Percentiles rank a stretch among this genome's conserved stretches.
These are phyloP conservation scores for Sisyra terminalis DNA, from an alignment of 2,888 invertebrate species.

Conservation along the genomic window DNA sequence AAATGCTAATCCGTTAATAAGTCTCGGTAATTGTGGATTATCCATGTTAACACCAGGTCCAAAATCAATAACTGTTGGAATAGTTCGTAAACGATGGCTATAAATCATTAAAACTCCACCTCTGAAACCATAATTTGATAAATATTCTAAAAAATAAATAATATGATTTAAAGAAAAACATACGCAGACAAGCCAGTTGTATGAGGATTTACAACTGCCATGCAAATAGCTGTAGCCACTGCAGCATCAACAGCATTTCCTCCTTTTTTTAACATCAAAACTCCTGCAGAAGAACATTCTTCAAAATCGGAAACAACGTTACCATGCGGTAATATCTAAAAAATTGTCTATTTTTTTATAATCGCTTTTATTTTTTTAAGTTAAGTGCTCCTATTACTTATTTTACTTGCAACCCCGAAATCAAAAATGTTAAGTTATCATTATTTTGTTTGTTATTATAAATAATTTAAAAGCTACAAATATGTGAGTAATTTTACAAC, in stretches of 20 bases:
- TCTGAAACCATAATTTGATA: conserved; percentile 36
- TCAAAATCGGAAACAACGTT: conserved; percentile 53
- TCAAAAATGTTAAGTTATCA: no score
- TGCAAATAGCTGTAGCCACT: conserved; percentile 54
- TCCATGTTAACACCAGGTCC: conserved; percentile 20
- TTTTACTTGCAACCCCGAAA: no score
- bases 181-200: conserved; percentile 64
- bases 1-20: conserved; percentile 38
- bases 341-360: no score
- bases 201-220: conserved; percentile 55
- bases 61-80: conserved; percentile 41
- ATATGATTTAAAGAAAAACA: conserved; percentile 17
- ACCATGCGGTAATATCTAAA: conserved; percentile 53
- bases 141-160: neutral
- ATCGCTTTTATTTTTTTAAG: no score
- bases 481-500: no score
- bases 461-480: no score
- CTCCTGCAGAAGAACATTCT: conserved; percentile 56
- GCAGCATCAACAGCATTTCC: conserved; percentile 69
- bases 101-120: conserved; percentile 58
- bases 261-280: conserved; percentile 44
- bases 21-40: conserved; percentile 31
- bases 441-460: no score
- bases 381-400: no score
- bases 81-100: conserved; percentile 40